Evolutionary conservation across 1,140 invertebrate genomes (phyloP).

Genomic region (Ceratosolen fusciceps): DNA sequence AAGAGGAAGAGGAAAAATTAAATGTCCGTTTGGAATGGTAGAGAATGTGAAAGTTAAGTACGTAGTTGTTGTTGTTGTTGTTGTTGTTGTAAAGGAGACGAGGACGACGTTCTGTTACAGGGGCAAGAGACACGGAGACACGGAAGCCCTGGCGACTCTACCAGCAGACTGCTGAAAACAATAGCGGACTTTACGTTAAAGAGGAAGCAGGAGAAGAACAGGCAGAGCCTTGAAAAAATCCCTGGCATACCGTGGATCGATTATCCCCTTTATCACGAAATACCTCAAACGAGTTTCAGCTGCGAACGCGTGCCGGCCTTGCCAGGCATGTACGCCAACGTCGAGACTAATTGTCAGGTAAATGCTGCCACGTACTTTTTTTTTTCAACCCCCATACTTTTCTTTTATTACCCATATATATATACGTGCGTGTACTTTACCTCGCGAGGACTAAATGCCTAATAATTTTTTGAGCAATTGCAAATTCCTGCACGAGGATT

Average conservation of each 20-base stretch:
- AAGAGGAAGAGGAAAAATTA: too few relatives aligned
- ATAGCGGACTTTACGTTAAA: slow-evolving; percentile 43
- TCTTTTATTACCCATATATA: too few relatives aligned
- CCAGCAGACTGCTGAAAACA: slow-evolving; percentile 33
- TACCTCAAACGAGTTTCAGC: slow-evolving; percentile 84
- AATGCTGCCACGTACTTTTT: too few relatives aligned
- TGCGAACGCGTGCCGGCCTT: slow-evolving; percentile 81
- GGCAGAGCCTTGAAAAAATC: slow-evolving; percentile 83
- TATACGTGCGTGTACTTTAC: too few relatives aligned
- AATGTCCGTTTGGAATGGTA: too few relatives aligned
- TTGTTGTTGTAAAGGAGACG: too few relatives aligned
- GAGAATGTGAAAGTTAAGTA: too few relatives aligned
- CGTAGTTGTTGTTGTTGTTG: too few relatives aligned
- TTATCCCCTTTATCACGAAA: slow-evolving; percentile 82
- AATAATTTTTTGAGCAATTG: too few relatives aligned
- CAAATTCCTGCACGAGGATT: too few relatives aligned
- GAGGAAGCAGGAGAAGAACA: slow-evolving; percentile 71
- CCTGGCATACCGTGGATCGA: slow-evolving; percentile 84
- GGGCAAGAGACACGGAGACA: background rate
- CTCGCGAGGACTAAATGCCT: too few relatives aligned
- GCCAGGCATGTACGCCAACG: slow-evolving; percentile 89
- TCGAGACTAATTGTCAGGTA: slow-evolving; percentile 89
- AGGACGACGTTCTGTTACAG: background rate
- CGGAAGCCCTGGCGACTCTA: background rate
- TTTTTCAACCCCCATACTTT: too few relatives aligned